phyloP scores from a whole-genome alignment of 1,140 invertebrate species.

The Drosophila mayri region DNA sequence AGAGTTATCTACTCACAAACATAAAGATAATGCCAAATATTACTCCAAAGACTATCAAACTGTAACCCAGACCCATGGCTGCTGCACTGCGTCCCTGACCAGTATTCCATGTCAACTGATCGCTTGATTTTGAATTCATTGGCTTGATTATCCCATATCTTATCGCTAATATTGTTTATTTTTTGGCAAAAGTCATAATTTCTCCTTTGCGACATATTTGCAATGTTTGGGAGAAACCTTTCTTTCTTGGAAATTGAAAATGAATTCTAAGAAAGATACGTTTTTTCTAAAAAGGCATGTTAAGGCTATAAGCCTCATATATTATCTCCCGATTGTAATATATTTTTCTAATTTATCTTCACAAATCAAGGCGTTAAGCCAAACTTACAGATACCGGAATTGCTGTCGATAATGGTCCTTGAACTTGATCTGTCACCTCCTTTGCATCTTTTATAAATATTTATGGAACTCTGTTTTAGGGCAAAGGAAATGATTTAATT shows the following conservation, averaged over 20 bases:
- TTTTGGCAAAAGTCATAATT: not conserved
- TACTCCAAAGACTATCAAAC: not conserved
- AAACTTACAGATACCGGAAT: not conserved
- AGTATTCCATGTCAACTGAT: conserved; percentile 6
- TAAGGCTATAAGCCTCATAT: not conserved
- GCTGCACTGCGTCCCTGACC: conserved; percentile 5
- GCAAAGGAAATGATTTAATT: not conserved
- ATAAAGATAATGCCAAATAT: not conserved
- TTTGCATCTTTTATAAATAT: not conserved
- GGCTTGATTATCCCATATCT: conserved; percentile 10
- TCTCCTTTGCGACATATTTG: not conserved
- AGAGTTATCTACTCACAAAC: not conserved
- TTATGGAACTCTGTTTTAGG: not conserved
- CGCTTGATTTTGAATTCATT: not conserved
- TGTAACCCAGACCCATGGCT: not conserved
- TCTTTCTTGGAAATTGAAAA: not conserved
- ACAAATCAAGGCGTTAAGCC: too few relatives aligned
- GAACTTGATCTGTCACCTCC: too few relatives aligned
- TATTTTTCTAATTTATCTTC: not conserved
- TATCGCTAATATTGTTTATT: not conserved
- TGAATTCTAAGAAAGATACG: not conserved
- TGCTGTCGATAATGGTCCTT: not conserved
- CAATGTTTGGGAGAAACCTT: not conserved
- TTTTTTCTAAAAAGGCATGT: too few relatives aligned
- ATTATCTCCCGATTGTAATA: not conserved